phyloP scores from a whole-genome alignment of 2,888 invertebrate genomes.

The Muscina levida region DNA sequence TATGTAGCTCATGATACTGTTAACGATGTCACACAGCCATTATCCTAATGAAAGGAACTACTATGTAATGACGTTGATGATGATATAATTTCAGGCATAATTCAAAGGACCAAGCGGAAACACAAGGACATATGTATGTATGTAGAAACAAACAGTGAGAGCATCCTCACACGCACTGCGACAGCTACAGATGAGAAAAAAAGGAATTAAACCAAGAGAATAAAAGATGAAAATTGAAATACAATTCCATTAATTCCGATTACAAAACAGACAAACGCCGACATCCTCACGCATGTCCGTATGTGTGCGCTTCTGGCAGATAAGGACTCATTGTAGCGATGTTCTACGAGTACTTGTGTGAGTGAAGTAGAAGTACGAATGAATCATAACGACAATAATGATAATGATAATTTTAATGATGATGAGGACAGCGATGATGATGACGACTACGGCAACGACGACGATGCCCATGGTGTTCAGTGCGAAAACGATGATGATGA shows the following conservation, averaged over 20 bases:
- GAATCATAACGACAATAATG: not conserved
- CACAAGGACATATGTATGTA: not conserved
- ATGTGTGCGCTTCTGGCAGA: not conserved
- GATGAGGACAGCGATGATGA: too few species aligned
- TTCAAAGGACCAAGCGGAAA: not conserved
- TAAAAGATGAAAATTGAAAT: constrained; percentile 57
- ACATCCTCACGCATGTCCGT: not conserved
- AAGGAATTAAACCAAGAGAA: constrained; percentile 43
- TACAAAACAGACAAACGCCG: constrained; percentile 45
- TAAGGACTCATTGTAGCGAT: not conserved
- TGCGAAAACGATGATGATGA: too few species aligned
- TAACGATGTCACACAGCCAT: constrained; percentile 20
- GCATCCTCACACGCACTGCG: not conserved
- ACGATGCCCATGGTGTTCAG: too few species aligned
- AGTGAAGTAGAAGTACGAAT: constrained; percentile 6
- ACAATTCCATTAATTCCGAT: constrained; percentile 58
- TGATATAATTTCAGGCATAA: not conserved
- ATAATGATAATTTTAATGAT: too few species aligned
- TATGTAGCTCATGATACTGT: not conserved
- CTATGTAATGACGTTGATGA: not conserved
- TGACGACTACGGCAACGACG: not conserved
- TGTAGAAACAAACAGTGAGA: not conserved
- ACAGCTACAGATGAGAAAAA: not conserved
- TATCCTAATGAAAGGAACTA: not conserved
- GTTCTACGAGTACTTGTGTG: not conserved